Base-by-base conservation (phyloP, 1,140 invertebrate species). In the Drosophila elegans region DNA sequence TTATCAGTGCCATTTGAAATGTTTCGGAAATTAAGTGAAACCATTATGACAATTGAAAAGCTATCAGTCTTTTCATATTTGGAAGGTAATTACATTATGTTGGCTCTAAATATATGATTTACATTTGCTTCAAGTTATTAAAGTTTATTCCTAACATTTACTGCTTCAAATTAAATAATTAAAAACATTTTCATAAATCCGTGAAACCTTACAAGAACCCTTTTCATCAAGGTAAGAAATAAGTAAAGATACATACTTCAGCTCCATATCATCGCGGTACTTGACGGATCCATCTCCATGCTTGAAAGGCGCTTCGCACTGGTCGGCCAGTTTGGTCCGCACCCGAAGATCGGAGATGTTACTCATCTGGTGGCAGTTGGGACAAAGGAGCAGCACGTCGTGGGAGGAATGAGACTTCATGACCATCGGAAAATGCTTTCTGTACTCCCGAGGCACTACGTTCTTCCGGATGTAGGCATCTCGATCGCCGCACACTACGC, bases 401-500 rank as follows among this genome's bases (percentile, higher is more conserved):
- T 97, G 97, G 1, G 96, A 97, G 29, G 95, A 95, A 92, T 97
- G 97, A 6, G 96, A 95, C 90, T 97, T 97, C 95, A 97, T 95
- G 44, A 96, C 93, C 94, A 95, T 91, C 29, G 97, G 97, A 85
- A 97, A 97, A 91, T 96, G 95, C 93, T 95, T 97, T 54, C 97
- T 94, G 90, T 97, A 98, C 93, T 98, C 97, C 61, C 95, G 94
- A 0, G 97, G 97, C 41, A 98, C 95, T 36, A 98, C 94, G 78
- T 96, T 96, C 91, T 97, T 97, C 3, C 96, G 93, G 38, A 96
- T 95, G 76, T 95, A 97, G 0, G 95, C 95, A 48, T 97, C 94
- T 0, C 91, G 91, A 4, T 91, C 82, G 3, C 97, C 97, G 92
- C 97, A 98, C 0, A 97, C 97, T 5, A 97, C 97, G 88, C 97